These are phyloP conservation scores for Bursaphelenchus okinawaensis DNA, from an alignment of 2,888 invertebrate genomes.

Conservation along the genomic window DNA sequence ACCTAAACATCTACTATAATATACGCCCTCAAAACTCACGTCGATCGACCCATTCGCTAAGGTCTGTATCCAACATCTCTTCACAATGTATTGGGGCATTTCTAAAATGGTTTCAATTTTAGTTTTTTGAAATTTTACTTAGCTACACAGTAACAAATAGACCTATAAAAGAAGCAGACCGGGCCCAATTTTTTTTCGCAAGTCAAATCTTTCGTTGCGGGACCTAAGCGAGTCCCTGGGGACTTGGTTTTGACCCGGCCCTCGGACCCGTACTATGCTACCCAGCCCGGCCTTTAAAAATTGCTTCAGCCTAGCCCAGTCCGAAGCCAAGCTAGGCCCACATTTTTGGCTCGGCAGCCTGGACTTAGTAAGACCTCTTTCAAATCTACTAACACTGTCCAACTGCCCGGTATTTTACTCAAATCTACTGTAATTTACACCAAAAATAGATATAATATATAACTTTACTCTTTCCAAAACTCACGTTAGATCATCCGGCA, in stretches of 20 bases:
- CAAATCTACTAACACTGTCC: background rate
- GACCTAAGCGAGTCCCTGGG: too few species aligned
- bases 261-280: too few species aligned
- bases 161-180: too few species aligned
- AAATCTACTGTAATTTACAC: background rate
- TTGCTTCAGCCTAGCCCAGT: too few species aligned
- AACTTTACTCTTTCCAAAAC: conserved; percentile 12
- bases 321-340: too few species aligned
- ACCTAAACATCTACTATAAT: background rate
- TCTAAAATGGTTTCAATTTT: conserved; percentile 28
- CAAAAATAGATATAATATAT: background rate
- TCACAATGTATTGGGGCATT: conserved; percentile 54
- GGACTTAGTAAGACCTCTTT: background rate
- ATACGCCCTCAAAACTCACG: conserved; percentile 28
- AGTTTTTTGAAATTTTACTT: too few species aligned
- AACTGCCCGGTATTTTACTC: background rate
- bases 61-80: conserved; percentile 48
- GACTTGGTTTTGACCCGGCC: too few species aligned
- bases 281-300: too few species aligned
- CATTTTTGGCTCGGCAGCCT: too few species aligned
- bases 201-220: too few species aligned
- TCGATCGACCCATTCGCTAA: conserved; percentile 55
- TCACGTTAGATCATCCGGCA: conserved; percentile 65
- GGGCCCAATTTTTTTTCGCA: too few species aligned
- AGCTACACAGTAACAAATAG: too few species aligned